Conservation (phyloP, 2,888 invertebrate species). For the Venusia cambrica region DNA sequence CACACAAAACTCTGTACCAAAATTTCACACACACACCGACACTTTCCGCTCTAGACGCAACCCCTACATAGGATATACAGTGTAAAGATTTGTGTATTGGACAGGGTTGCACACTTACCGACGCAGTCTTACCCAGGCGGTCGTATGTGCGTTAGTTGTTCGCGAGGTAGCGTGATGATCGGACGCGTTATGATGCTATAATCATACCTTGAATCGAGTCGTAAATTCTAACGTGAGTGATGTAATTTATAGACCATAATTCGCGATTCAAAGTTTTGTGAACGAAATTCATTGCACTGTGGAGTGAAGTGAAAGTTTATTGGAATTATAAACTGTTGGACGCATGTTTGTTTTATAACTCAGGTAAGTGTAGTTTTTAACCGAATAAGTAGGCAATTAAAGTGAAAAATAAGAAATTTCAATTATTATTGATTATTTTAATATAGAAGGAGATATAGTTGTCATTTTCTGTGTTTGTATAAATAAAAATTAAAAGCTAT, state of each 20-base stretch:
- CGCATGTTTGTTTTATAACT: conserved; percentile 13
- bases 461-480: no score
- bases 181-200: conserved; percentile 20
- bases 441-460: no score
- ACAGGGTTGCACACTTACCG: conserved; percentile 49
- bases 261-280: conserved; percentile 25
- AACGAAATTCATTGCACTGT: conserved; percentile 19
- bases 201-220: conserved; percentile 10
- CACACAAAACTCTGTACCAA: conserved; percentile 35
- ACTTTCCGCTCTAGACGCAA: conserved; percentile 39
- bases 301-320: conserved; percentile 16
- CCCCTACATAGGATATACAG: conserved; percentile 41
- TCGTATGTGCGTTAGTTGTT: conserved; percentile 57
- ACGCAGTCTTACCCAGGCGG: conserved; percentile 51
- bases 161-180: conserved; percentile 34
- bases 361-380: conserved; percentile 21
- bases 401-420: background rate
- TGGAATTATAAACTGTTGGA: conserved; percentile 8
- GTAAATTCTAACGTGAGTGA: conserved; percentile 26
- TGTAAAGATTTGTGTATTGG: conserved; percentile 36
- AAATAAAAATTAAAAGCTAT: no score
- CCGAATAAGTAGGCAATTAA: background rate
- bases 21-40: conserved; percentile 53
- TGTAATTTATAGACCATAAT: conserved; percentile 15
- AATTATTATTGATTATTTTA: background rate